Evolutionary conservation across 2,797 vertebrate genomes (phyloP).

Genomic region (Sarcophilus harrisii): DNA sequence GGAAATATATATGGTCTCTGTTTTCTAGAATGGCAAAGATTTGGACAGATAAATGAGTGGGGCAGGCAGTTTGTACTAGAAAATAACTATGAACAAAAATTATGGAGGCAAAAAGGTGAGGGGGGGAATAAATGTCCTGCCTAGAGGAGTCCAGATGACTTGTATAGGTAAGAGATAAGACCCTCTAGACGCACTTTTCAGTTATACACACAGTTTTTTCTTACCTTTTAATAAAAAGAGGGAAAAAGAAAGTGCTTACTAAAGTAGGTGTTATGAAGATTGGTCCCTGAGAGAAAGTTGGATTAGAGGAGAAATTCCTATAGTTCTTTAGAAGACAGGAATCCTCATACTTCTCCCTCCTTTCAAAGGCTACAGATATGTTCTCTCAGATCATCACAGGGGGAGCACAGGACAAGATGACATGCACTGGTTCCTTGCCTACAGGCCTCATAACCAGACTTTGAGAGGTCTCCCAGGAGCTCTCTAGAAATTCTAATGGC

Average conservation of each 20-base stretch:
- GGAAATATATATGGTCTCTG: neutral
- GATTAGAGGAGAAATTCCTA: conserved; percentile 42
- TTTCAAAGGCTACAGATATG: neutral
- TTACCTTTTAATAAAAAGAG: conserved; percentile 63
- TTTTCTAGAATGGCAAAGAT: neutral
- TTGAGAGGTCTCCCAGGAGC: neutral
- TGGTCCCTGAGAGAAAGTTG: conserved; percentile 42
- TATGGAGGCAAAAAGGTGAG: neutral
- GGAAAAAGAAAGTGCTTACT: conserved; percentile 69
- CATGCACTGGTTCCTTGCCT: neutral
- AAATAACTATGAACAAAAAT: neutral
- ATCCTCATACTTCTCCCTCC: neutral
- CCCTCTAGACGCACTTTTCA: neutral
- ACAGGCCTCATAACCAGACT: fast-evolving
- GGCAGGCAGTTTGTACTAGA: neutral
- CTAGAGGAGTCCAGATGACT: neutral
- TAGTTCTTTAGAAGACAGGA: conserved; percentile 61
- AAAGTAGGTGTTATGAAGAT: conserved; percentile 51
- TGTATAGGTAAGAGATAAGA: neutral
- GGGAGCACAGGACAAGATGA: too few relatives aligned
- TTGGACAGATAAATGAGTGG: neutral
- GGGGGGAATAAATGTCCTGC: neutral
- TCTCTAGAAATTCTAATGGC: neutral
- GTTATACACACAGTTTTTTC: conserved; percentile 15
- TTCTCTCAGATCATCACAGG: neutral